Percentiles rank a stretch among this genome's conserved stretches.
These are phyloP conservation scores for Drosophila parthenogenetica DNA, from an alignment of 2,888 invertebrate species.

Conservation along the genomic window DNA sequence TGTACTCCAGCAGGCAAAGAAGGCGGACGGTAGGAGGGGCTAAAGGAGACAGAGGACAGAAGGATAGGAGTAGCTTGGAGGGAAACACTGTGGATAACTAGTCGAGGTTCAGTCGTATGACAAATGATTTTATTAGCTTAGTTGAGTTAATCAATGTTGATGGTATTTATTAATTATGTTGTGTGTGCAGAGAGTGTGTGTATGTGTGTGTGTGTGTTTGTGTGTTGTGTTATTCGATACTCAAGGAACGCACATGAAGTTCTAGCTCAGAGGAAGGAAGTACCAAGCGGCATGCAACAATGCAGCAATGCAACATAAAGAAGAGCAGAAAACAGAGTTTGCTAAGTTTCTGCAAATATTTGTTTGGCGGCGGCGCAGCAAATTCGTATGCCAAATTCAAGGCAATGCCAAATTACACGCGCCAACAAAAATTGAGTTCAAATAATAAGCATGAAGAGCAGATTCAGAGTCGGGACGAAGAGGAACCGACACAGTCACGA, in stretches of 20 bases:
- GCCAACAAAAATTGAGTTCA: slow-evolving; percentile 81
- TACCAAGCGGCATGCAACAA: slow-evolving; percentile 63
- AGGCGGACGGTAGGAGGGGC: not conserved
- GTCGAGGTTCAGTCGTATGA: slow-evolving; percentile 77
- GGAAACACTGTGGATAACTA: slow-evolving; percentile 59
- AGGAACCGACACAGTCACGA: slow-evolving; percentile 81
- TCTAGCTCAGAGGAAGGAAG: slow-evolving; percentile 70
- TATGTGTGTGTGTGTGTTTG: not conserved
- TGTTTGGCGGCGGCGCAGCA: slow-evolving; percentile 72
- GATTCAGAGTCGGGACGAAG: slow-evolving; percentile 15
- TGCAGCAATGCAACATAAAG: slow-evolving; percentile 23
- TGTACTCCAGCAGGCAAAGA: slow-evolving; percentile 55
- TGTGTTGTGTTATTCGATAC: slow-evolving; percentile 70
- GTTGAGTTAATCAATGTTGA: slow-evolving; percentile 82
- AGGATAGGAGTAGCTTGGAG: not conserved
- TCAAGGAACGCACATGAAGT: slow-evolving; percentile 64
- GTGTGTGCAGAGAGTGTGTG: slow-evolving; percentile 44
- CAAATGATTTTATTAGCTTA: slow-evolving; percentile 83
- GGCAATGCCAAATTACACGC: slow-evolving; percentile 76
- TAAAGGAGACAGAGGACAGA: not conserved
- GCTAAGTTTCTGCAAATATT: slow-evolving; percentile 61
- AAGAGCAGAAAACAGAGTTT: no score
- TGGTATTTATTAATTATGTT: slow-evolving; percentile 82
- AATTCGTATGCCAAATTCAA: slow-evolving; percentile 80
- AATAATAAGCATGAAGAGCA: slow-evolving; percentile 80